phyloP scores from a whole-genome alignment of 2,888 invertebrate species.

The Metalampra italica region DNA sequence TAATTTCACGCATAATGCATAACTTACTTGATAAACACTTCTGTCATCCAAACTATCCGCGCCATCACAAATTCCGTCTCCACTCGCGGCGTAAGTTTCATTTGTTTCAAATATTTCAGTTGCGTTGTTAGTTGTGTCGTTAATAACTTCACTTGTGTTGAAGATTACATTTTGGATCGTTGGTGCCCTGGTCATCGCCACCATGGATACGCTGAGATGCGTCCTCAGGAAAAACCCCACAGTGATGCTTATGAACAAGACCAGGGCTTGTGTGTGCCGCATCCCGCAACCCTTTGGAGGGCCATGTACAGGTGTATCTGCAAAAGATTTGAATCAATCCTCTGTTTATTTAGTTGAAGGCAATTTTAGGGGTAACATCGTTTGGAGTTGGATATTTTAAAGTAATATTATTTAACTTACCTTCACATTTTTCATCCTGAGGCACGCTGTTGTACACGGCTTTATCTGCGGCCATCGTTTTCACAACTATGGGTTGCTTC shows the following conservation, averaged over 20 bases:
- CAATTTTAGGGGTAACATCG: too few relatives aligned
- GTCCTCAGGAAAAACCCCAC: slow-evolving; percentile 26
- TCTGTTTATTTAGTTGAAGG: neutral
- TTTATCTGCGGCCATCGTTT: neutral
- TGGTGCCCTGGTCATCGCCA: slow-evolving; percentile 5
- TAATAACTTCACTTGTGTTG: slow-evolving; percentile 4
- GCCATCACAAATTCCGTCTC: too few relatives aligned
- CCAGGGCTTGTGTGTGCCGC: slow-evolving; percentile 42
- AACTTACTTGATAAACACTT: too few relatives aligned
- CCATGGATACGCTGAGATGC: slow-evolving; percentile 19
- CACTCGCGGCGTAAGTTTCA: too few relatives aligned
- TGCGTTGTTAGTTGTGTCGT: too few relatives aligned
- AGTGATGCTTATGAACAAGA: slow-evolving; percentile 44
- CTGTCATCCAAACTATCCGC: too few relatives aligned
- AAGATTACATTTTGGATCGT: neutral
- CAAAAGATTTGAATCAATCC: slow-evolving; percentile 7
- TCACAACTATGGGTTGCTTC: neutral
- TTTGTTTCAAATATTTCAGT: too few relatives aligned
- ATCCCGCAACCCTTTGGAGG: slow-evolving; percentile 41
- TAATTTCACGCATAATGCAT: too few relatives aligned
- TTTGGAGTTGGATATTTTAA: too few relatives aligned
- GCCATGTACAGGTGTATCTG: slow-evolving; percentile 17
- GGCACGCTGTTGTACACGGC: neutral
- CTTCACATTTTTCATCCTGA: neutral
- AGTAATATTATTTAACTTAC: too few relatives aligned